A percentile compares a stretch with the other conserved stretches of the same genome.
phyloP scores from a whole-genome alignment of 2,888 invertebrate species.

The Sphinx pinastri region DNA sequence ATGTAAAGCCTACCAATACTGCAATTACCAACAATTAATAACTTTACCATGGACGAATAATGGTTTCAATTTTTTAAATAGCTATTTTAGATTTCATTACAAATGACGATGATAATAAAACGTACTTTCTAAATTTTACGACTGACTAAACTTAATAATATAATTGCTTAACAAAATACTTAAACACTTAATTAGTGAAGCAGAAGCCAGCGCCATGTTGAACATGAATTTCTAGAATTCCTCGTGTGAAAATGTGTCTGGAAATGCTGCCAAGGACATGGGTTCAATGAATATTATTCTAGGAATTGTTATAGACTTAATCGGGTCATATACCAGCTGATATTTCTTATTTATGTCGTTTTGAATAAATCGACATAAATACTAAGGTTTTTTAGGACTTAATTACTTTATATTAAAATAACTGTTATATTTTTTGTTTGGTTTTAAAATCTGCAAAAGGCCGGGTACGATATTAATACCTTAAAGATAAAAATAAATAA shows the following conservation, averaged over 20 bases:
- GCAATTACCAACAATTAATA: too few relatives aligned
- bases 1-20: too few relatives aligned
- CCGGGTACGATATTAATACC: background rate
- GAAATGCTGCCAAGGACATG: conserved; percentile 18
- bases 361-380: background rate
- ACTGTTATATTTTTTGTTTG: background rate
- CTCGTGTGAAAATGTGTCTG: conserved; percentile 6
- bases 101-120: too few relatives aligned
- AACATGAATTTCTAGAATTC: background rate
- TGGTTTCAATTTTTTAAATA: too few relatives aligned
- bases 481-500: background rate
- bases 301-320: conserved; percentile 16
- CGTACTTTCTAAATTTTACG: too few relatives aligned
- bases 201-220: conserved; percentile 8
- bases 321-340: conserved; percentile 18
- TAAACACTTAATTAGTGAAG: background rate
- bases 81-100: too few relatives aligned
- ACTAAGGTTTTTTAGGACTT: too few relatives aligned
- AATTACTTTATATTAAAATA: too few relatives aligned
- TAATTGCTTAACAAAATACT: conserved; percentile 8
- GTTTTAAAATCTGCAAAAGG: background rate
- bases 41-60: too few relatives aligned
- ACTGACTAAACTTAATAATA: background rate
- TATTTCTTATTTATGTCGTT: background rate
- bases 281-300: background rate